These are phyloP conservation scores for Aphelocoma coerulescens DNA, from an alignment of 2,113 vertebrate genomes.

Conservation along the genomic window DNA sequence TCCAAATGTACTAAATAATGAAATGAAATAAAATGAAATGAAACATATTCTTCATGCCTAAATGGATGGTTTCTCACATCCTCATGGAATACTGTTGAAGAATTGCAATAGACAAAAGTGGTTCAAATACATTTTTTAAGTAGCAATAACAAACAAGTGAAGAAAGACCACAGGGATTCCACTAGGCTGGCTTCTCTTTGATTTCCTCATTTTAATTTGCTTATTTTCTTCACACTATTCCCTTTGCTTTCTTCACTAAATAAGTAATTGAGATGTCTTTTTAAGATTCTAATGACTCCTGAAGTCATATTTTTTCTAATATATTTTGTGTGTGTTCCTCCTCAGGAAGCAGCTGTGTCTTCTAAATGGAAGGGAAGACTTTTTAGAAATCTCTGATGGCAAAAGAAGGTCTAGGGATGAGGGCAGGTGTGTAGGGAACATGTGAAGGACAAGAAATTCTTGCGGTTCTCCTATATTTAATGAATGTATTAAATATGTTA, in stretches of 20 bases:
- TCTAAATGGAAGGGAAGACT: neutral
- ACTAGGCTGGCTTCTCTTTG: neutral
- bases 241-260: neutral
- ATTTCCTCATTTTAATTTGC: neutral
- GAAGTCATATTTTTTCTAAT: neutral
- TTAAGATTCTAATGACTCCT: neutral
- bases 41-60: conserved; percentile 12
- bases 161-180: neutral
- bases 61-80: conserved; percentile 9
- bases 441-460: neutral
- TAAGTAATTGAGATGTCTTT: neutral
- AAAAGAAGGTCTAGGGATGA: neutral
- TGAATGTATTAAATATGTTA: neutral
- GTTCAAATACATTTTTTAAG: neutral
- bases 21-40: neutral
- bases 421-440: neutral
- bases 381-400: neutral
- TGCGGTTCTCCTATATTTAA: neutral
- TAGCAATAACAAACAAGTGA: conserved; percentile 14
- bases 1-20: conserved; percentile 13
- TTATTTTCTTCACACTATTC: neutral
- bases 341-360: neutral
- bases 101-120: neutral
- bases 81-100: neutral
- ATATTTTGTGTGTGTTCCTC: neutral